Conservation (phyloP, 2,797 vertebrate genomes). For the Cryptoprocta ferox region DNA sequence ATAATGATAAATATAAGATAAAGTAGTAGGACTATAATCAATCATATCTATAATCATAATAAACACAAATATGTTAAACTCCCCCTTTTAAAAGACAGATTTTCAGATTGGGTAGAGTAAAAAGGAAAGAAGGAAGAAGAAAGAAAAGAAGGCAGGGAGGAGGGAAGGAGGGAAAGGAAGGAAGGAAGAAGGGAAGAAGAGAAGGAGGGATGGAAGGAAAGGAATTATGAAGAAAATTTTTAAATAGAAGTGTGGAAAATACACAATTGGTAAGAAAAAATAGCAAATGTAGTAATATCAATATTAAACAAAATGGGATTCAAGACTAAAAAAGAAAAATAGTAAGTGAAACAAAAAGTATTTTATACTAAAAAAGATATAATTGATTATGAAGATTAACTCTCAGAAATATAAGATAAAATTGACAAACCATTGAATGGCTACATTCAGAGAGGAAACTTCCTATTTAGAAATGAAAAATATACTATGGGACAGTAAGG, state of each 20-base stretch:
- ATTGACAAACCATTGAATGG: not conserved
- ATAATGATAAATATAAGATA: not conserved
- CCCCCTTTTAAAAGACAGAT: not conserved
- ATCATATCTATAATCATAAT: not conserved
- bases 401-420: conserved; percentile 23
- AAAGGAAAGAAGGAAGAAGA: not conserved
- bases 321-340: not conserved
- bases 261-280: not conserved
- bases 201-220: not conserved
- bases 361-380: not conserved
- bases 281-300: not conserved
- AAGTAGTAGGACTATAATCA: not conserved
- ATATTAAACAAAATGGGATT: conserved; percentile 5
- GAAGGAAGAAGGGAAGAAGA: too few species aligned
- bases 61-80: conserved; percentile 15
- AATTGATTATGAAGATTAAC: not conserved
- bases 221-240: not conserved
- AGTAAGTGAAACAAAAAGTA: not conserved
- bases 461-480: not conserved
- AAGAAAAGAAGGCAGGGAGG: not conserved
- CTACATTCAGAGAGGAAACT: not conserved
- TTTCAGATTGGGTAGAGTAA: not conserved
- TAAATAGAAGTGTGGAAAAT: not conserved
- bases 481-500: not conserved
- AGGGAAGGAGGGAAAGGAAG: accelerated